Conservation (phyloP, 2,113 vertebrate species). For the Misgurnus anguillicaudatus region DNA sequence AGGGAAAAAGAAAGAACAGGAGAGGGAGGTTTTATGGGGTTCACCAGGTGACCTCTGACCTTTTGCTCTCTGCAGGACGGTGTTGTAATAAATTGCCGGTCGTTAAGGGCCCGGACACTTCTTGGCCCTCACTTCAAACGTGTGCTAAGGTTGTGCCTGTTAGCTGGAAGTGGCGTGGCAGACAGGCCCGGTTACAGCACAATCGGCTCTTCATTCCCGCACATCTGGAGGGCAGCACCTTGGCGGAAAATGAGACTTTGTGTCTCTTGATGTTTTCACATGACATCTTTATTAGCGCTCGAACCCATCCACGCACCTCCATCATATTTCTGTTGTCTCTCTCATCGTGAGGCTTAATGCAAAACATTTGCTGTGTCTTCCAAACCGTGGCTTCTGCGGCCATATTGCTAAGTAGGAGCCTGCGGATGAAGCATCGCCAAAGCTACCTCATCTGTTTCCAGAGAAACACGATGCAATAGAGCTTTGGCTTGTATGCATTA, state of each 20-base stretch:
- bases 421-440: neutral
- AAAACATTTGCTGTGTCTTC: conserved; percentile 69
- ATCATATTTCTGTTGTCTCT: conserved; percentile 43
- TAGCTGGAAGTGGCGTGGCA: conserved; percentile 69
- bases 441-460: neutral
- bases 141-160: conserved; percentile 68
- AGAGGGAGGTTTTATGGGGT: conserved; percentile 57
- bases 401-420: conserved; percentile 64
- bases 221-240: conserved; percentile 80
- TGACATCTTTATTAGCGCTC: conserved; percentile 80
- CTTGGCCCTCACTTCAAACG: conserved; percentile 77
- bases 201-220: conserved; percentile 61
- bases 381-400: conserved; percentile 48
- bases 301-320: conserved; percentile 53
- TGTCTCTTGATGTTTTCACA: conserved; percentile 72
- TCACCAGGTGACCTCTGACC: conserved; percentile 66
- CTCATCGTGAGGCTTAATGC: conserved; percentile 62
- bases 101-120: conserved; percentile 75
- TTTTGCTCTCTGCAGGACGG: conserved; percentile 64
- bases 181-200: conserved; percentile 60
- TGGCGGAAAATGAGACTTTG: conserved; percentile 78
- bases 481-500: conserved; percentile 69
- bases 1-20: conserved; percentile 38
- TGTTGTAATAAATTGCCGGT: conserved; percentile 74
- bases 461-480: conserved; percentile 7